Percentiles rank a stretch among this genome's conserved stretches.
Conservation (phyloP, 2,113 vertebrate genomes). For the Noctilio leporinus region DNA sequence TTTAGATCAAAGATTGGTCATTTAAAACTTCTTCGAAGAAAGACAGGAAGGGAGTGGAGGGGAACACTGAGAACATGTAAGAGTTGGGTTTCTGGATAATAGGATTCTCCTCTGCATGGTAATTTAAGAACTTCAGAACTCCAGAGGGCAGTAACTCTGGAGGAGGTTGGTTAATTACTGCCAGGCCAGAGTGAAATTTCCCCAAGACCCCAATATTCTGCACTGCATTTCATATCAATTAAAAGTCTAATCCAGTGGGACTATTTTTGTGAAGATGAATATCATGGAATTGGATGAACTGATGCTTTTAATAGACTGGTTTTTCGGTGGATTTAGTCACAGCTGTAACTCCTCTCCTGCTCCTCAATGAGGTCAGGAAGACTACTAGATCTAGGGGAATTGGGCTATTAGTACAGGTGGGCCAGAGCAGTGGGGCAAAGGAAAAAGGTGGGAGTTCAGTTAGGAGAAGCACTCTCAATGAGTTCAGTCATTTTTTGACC, state of each 20-base stretch:
- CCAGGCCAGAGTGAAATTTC: conserved; percentile 73
- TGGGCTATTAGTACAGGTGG: neutral
- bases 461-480: neutral
- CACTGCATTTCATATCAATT: conserved; percentile 79
- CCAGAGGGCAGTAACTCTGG: conserved; percentile 72
- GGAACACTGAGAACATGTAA: neutral
- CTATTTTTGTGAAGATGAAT: conserved; percentile 75
- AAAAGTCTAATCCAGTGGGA: conserved; percentile 74
- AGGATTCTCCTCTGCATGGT: conserved; percentile 66
- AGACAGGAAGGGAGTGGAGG: neutral
- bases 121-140: conserved; percentile 73
- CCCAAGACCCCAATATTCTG: conserved; percentile 64
- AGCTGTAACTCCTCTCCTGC: conserved; percentile 24
- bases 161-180: conserved; percentile 80
- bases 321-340: conserved; percentile 70
- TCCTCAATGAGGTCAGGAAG: neutral
- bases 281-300: conserved; percentile 78
- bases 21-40: neutral
- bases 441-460: neutral
- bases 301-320: conserved; percentile 76
- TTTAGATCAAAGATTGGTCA: neutral
- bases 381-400: neutral
- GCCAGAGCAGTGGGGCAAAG: neutral
- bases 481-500: neutral
- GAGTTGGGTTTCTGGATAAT: conserved; percentile 25